A percentile compares a stretch with the other conserved stretches of the same genome.
Evolutionary conservation across 2,113 vertebrate genomes (phyloP).

Genomic region (Elephantulus edwardii): DNA sequence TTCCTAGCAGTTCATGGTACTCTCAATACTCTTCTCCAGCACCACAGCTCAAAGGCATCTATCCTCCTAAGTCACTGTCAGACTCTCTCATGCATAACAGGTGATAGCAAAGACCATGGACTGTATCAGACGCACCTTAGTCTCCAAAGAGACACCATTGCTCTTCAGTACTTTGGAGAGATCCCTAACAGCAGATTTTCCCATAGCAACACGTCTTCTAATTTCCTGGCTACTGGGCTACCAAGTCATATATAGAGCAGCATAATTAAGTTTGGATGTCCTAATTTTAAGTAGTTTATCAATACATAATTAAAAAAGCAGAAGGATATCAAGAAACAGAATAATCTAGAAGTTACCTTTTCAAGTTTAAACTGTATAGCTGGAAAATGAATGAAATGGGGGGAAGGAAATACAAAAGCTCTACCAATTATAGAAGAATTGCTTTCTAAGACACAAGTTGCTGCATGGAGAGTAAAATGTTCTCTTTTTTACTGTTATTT

Average conservation of each 20-base stretch:
- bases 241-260: not conserved
- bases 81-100: too few relatives aligned
- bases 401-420: not conserved
- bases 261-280: not conserved
- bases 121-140: too few relatives aligned
- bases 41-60: too few relatives aligned
- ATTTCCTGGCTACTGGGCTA: too few relatives aligned
- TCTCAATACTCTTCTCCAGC: too few relatives aligned
- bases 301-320: not conserved
- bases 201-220: too few relatives aligned
- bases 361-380: not conserved
- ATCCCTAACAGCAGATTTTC: too few relatives aligned
- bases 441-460: not conserved
- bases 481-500: not conserved
- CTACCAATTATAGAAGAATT: not conserved
- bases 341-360: not conserved
- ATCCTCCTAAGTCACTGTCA: too few relatives aligned
- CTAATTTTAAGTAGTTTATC: not conserved
- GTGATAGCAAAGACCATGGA: too few relatives aligned
- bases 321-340: not conserved
- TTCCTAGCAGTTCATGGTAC: too few relatives aligned
- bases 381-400: not conserved
- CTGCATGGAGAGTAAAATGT: not conserved
- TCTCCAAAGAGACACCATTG: too few relatives aligned
- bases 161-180: too few relatives aligned